Base-by-base conservation (phyloP, 2,888 invertebrate genomes). In the Diarsia mendica region DNA sequence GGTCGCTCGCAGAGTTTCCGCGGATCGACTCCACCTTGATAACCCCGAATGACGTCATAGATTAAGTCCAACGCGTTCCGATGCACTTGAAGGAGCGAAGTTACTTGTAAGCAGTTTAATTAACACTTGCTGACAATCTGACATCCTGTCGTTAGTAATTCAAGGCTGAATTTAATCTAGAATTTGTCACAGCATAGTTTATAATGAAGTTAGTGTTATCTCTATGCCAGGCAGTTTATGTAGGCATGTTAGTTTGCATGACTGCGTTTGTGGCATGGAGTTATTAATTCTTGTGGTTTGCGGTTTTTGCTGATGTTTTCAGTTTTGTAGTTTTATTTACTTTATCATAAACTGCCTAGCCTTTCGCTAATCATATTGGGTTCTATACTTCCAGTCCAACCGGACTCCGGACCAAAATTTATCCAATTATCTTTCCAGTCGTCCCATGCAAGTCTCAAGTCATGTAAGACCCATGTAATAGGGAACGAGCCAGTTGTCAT, bases 41-140 rank as follows among this genome's bases (percentile, higher is more conserved):
- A 94, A 93, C 94, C 94, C 88, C 58, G 85, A 49, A 80, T 90
- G 88, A 92, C 94, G 94, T 94, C 94, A 94, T 76, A 79, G 84
- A 86, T 90, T 80, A 86, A 74, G 53, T 49, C 58, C 51, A 61
- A 66, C 65, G 65, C 73, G 78, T 81, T 81, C 85, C 44, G 79
- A 79, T 87, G 89, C 88, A 89, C 91, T 90, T 89, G 89, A 86
- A 79, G 79, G 67, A 39, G 33, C 64, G 15, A 68, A 79, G 33
- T 68, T 71, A 73, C 46, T 67, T 39, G 51, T 51, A 28, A 65
- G 48, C 64, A 68, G 55, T 74, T 84, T 72, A 72, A 71, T 82
- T 85, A 77, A 48, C 23, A 58, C 85, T 81, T 68, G 11, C 49
- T 33, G 48, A 58, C 61, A 84, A 71, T 76, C 82, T 84, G 67